Evolutionary conservation across 2,113 vertebrate genomes (phyloP), one percentile per base, ranked within the genome.

Genomic region (Pterocles orientalis): DNA sequence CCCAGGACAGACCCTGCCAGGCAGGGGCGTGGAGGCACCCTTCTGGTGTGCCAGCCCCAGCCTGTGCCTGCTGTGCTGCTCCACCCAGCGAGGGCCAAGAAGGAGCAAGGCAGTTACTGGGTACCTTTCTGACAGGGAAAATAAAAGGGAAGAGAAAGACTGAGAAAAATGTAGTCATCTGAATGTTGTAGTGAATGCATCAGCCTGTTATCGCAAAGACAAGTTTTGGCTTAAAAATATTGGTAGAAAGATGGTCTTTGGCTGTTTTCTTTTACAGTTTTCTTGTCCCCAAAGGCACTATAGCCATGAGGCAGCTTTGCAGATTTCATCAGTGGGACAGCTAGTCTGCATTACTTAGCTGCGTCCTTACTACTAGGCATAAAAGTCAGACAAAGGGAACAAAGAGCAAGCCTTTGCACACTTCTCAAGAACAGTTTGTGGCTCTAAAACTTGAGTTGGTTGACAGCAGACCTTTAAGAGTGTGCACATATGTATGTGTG

Each of bases 281-380:
- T 53, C 53, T 64, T 71, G 45, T 62, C 29, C 77, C 43, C 69
- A 51, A 33, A 90, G 68, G 26, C 68, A 62, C 23, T 77, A 51
- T 33, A 71, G 76, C 51, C 64, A 7, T 36, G 80, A 33, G 82
- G 26, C 69, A 93, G 45, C n/a, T 88, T 92, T 94, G 39, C 23
- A 72, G 68, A 91, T 94, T 91, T 86, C 86, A 82, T 73, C 54
- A 89, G 68, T 31, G 34, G 51, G 77, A 88, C 20, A 57, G 15
- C 53, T 75, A 75, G 50, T 72, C 62, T 88, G 65, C 47, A 66
- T 75, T 95, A 94, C 93, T 97, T 92, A 88, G 41, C 64, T 56
- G 12, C 85, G 54, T 54, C 83, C 54, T 95, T 93, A 43, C 58
- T 92, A 85, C 82, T 50, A 80, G 47, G 34, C 69, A 82, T 86